Conservation (phyloP, 2,888 invertebrate genomes). For the Hermodice carunculata region DNA sequence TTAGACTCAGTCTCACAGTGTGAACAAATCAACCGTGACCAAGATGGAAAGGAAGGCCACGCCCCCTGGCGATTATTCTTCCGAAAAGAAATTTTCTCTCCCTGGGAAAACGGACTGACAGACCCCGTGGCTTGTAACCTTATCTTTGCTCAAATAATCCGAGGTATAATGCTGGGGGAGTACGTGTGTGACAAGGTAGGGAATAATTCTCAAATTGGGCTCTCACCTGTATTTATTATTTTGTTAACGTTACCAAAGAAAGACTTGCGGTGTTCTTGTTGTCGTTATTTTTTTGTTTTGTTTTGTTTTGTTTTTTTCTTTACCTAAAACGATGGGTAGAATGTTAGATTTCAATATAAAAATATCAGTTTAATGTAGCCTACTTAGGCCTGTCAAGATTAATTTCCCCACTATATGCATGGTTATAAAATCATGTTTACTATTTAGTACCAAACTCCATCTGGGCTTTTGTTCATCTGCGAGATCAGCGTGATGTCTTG, state of each 20-base stretch:
- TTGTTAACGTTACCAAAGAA: too few relatives aligned
- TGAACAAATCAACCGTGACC: slow-evolving; percentile 30
- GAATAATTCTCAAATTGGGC: too few relatives aligned
- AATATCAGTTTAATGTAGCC: too few relatives aligned
- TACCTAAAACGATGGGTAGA: not conserved
- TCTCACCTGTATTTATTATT: too few relatives aligned
- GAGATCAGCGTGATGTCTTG: too few relatives aligned
- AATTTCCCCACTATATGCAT: too few relatives aligned
- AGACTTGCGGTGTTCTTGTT: too few relatives aligned
- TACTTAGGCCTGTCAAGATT: too few relatives aligned
- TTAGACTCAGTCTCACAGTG: slow-evolving; percentile 39
- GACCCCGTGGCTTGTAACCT: slow-evolving; percentile 29
- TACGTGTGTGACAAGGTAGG: slow-evolving; percentile 34
- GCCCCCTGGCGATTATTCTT: slow-evolving; percentile 24
- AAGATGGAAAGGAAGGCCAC: slow-evolving; percentile 15
- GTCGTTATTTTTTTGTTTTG: not conserved
- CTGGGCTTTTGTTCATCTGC: too few relatives aligned
- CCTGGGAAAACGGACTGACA: slow-evolving; percentile 15
- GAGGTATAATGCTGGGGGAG: slow-evolving; percentile 37
- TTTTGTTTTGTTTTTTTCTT: not conserved
- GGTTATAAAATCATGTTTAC: too few relatives aligned
- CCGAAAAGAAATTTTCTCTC: slow-evolving; percentile 26
- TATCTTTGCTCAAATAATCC: slow-evolving; percentile 34
- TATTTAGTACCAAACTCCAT: too few relatives aligned
- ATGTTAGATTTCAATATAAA: too few relatives aligned